A percentile compares a stretch with the other conserved stretches of the same genome.
These are phyloP conservation scores for Euphysa ruthae DNA, from an alignment of 30 jellyfish, hydroid and myxozoan species.

Conservation along the genomic window DNA sequence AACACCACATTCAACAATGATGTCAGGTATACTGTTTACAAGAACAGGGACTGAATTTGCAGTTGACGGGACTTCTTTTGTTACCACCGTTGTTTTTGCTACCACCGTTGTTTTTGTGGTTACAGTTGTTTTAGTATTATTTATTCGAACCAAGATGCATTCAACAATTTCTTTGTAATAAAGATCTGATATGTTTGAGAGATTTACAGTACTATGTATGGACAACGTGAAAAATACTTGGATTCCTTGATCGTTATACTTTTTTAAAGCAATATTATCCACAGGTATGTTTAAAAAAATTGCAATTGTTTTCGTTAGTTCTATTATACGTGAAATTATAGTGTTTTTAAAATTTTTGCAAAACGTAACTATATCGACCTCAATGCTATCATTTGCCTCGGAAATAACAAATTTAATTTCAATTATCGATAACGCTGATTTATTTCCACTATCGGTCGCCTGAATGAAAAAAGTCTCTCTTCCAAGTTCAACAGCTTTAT, in stretches of 20 bases:
- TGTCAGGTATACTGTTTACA: conserved; percentile 2
- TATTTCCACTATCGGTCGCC: conserved; percentile 4
- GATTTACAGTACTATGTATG: background rate
- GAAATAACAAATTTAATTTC: background rate
- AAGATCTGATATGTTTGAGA: background rate
- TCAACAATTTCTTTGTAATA: too few species aligned
- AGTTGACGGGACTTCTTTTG: background rate
- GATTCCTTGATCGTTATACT: background rate
- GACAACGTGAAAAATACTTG: background rate
- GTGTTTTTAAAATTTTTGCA: background rate
- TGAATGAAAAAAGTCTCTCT: background rate
- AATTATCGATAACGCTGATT: background rate
- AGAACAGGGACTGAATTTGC: background rate
- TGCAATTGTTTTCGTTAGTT: background rate
- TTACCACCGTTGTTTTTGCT: background rate
- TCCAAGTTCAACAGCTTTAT: background rate
- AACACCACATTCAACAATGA: conserved; percentile 18
- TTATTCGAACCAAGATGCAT: too few species aligned
- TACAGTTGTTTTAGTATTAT: too few species aligned
- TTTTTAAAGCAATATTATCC: background rate
- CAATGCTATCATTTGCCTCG: background rate
- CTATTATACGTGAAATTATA: background rate
- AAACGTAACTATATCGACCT: background rate
- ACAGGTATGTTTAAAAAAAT: background rate
- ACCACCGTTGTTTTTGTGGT: background rate